Conservation (phyloP, 2,113 vertebrate genomes). For the Forbesichthys papilliferus region DNA sequence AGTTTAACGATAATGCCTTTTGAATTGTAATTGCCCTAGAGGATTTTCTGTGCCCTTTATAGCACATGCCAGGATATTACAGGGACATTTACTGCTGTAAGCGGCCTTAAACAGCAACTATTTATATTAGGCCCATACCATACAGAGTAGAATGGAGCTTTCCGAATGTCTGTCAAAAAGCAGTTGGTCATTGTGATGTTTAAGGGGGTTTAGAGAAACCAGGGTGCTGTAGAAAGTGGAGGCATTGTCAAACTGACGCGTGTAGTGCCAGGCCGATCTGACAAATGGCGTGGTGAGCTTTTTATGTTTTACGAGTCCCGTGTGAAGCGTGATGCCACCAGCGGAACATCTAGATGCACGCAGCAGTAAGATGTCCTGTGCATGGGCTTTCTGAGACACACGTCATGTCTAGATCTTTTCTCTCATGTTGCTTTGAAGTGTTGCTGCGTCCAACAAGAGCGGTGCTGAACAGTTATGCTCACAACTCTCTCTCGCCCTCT, state of each 20-base stretch:
- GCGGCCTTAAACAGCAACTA: not conserved
- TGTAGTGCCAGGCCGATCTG: slow-evolving; percentile 38
- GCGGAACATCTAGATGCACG: slow-evolving; percentile 50
- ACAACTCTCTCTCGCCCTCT: no score
- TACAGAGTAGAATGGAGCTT: not conserved
- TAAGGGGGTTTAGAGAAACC: slow-evolving; percentile 12
- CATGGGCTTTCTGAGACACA: slow-evolving; percentile 46
- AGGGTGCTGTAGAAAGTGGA: slow-evolving; percentile 27
- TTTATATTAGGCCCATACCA: not conserved
- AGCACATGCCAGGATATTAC: not conserved
- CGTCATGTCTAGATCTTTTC: slow-evolving; percentile 50
- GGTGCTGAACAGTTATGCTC: not conserved
- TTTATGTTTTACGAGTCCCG: slow-evolving; percentile 63
- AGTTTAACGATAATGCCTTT: not conserved
- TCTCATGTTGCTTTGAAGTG: slow-evolving; percentile 47
- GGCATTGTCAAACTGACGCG: slow-evolving; percentile 50
- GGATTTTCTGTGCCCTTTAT: not conserved
- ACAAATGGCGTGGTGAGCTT: slow-evolving; percentile 39
- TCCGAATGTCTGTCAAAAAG: slow-evolving; percentile 6
- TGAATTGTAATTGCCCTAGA: not conserved
- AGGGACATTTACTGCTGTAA: slow-evolving; percentile 6
- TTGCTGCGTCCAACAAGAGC: not conserved
- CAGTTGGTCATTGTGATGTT: slow-evolving; percentile 19
- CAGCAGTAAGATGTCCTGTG: slow-evolving; percentile 48
- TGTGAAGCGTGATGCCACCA: slow-evolving; percentile 52